Base-by-base conservation (phyloP, 2,888 invertebrate species). In the Melieria picta region DNA sequence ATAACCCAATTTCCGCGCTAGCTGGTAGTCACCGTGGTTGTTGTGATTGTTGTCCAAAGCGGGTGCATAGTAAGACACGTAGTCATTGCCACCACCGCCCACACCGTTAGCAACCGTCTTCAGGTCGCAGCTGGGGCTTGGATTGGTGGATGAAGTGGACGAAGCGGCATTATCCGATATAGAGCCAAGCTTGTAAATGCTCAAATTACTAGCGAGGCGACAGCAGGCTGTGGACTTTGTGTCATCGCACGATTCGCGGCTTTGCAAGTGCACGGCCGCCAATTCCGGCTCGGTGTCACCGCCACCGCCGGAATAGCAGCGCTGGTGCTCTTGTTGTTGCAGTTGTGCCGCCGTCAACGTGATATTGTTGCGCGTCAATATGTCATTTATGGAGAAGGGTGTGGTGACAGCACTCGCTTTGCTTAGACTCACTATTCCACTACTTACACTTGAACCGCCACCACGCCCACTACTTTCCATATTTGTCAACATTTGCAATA, bases 361-460 rank as follows among this genome's bases (percentile, higher is more conserved):
- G 5, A 78, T 81, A 68, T 82, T 85, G 57, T 81, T 84, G 57
- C 86, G 82, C n/a, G 91, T 91, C 80, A 93, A 85, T 83, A 93
- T 93, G 80, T 93, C 92, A 79, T 92, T 92, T 69, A 93, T 93
- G 9, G 92, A 92, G 85, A 93, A 93, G 50, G 93, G 92, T 9
- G 92, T 93, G 9, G 89, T 88, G 4, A 86, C 80, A 48, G 81
- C 81, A 77, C 85, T 86, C 47, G 80, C 80, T 76, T 85, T 86
- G 75, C 81, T 83, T 13, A 83, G 78, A 58, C 82, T 79, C 73
- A 83, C 79, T 72, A 82, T 75, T 30, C 80, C 79, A 74, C 81
- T 71, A 64, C 73, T 72, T 30, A 71, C 74, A 4, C 52, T 52
- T 2, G 30, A 30, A 65, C 13, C 55, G 6, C 43, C 65, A 55